A percentile compares a stretch with the other conserved stretches of the same genome.
Conservation (phyloP, 1,140 invertebrate species). For the Geopemphigus sp. region DNA sequence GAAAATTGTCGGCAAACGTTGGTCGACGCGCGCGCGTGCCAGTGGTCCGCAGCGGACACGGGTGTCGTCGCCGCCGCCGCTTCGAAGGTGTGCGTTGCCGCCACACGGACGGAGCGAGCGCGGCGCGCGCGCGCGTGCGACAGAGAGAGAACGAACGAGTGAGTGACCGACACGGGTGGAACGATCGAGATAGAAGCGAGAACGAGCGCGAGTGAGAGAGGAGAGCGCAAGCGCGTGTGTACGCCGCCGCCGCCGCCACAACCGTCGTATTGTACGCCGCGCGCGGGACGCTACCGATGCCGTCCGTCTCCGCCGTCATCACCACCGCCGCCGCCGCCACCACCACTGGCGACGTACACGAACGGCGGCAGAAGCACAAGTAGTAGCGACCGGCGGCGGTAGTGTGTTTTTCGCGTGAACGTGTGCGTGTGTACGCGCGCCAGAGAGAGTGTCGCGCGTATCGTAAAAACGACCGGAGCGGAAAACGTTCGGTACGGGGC, state of each 20-base stretch:
- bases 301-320: neutral
- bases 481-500: neutral
- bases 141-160: no score
- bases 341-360: neutral
- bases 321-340: neutral
- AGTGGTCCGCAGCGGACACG: no score
- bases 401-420: slow-evolving; percentile 14
- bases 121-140: no score
- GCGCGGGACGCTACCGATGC: no score
- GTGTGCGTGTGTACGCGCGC: neutral
- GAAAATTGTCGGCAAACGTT: no score
- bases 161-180: no score
- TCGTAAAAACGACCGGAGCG: neutral
- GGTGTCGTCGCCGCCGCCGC: slow-evolving; percentile 1
- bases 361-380: slow-evolving; percentile 16
- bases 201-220: neutral
- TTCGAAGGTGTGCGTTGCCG: slow-evolving; percentile 1
- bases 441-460: no score
- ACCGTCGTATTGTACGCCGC: no score
- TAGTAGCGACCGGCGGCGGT: slow-evolving; percentile 10
- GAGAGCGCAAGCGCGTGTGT: neutral
- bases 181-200: no score
- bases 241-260: neutral
- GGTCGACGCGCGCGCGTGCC: no score
- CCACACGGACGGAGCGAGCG: no score